Evolutionary conservation across 2,113 vertebrate species (phyloP), one percentile per base, ranked within the genome.

Genomic region (Podiceps cristatus): DNA sequence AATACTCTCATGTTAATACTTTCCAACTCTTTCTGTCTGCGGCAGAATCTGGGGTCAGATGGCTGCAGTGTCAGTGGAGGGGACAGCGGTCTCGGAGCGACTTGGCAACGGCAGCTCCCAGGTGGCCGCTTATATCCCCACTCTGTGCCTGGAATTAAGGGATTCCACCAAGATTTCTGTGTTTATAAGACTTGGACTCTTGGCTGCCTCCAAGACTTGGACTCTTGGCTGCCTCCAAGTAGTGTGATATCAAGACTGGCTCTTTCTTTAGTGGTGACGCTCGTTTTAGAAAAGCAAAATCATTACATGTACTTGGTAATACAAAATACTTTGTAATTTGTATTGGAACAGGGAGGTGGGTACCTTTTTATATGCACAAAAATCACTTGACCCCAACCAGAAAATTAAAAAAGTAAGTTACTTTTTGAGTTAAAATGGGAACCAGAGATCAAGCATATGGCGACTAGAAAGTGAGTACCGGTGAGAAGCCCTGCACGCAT

Each of bases 211-310:
- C 42, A 14, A 27, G 80, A 63, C 68, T 75, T 82, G 73, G 63
- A 49, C 62, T 85, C 94, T 52, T 82, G 49, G 64, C 75, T 83
- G 81, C 86, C 63, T 80, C 45, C 42, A 14, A 27, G 80, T 18
- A 81, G 60, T 19, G 18, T 86, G 63, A 6, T 47, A 4, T 64
- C 68, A 56, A 90, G 94, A 56, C 31, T 86, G 94, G 76, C 8
- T 45, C 66, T 88, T 82, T 85, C 50, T 92, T 86, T 80, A 76
- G 90, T 95, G 90, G 58, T 28, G 52, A n/a, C 74, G 92, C 64
- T 97, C 8, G 5, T 11, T 93, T 66, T 24, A 56, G 55, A 47
- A 66, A 29, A 47, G 40, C 45, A 42, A 9, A 77, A 33, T 55
- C 16, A 5, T 50, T 9, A 1, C 1, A 1, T 13, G 4, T 18